Evolutionary conservation across 1,140 invertebrate genomes (phyloP).

Genomic region (Trichonephila clavipes): DNA sequence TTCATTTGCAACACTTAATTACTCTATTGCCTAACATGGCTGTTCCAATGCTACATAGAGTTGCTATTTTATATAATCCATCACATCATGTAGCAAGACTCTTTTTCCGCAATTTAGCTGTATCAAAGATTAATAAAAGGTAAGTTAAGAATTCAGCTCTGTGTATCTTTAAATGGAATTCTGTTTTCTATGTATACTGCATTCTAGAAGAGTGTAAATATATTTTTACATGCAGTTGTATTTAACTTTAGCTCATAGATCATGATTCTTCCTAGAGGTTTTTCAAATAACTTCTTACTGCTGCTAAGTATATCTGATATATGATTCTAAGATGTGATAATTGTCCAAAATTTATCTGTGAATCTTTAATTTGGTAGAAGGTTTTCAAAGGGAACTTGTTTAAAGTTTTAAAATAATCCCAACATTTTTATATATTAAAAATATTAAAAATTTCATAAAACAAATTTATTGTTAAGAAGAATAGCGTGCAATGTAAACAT

Average conservation of each 20-base stretch:
- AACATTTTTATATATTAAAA: too few relatives aligned
- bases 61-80: slow-evolving; percentile 78
- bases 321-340: background rate
- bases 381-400: too few relatives aligned
- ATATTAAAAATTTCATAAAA: too few relatives aligned
- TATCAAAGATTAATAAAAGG: slow-evolving; percentile 53
- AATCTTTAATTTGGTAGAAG: background rate
- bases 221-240: too few relatives aligned
- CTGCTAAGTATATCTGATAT: too few relatives aligned
- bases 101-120: slow-evolving; percentile 59
- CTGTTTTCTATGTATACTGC: background rate
- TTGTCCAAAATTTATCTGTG: background rate
- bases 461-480: too few relatives aligned
- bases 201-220: too few relatives aligned
- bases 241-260: too few relatives aligned
- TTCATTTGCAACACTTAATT: slow-evolving; percentile 78
- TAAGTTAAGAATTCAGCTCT: background rate
- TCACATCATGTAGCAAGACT: slow-evolving; percentile 45
- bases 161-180: background rate
- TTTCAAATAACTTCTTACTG: too few relatives aligned
- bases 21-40: slow-evolving; percentile 78
- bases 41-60: slow-evolving; percentile 77
- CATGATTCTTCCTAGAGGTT: too few relatives aligned
- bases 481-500: too few relatives aligned
- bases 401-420: too few relatives aligned